These are phyloP conservation scores for Oikopleura albicans DNA, from an alignment of 23 tunicate species.

Conservation along the genomic window DNA sequence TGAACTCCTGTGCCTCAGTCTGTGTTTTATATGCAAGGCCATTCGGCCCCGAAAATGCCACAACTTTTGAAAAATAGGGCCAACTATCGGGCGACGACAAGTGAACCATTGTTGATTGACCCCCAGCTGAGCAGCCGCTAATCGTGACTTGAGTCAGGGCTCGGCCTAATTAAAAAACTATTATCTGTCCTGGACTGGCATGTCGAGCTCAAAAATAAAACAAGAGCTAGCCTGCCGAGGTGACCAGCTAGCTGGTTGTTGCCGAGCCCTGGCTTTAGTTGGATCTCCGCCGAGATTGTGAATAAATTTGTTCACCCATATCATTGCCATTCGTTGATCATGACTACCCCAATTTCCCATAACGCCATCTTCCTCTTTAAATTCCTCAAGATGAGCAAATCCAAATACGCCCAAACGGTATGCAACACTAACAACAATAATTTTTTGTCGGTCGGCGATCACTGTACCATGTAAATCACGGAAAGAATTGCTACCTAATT, in stretches of 20 bases:
- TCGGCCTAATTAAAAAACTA: too few relatives aligned
- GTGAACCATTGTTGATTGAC: not conserved
- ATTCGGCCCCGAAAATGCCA: not conserved
- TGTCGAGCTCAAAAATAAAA: too few relatives aligned
- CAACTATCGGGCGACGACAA: not conserved
- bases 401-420: not conserved
- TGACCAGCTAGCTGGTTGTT: too few relatives aligned
- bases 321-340: not conserved
- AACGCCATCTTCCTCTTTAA: not conserved
- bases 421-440: not conserved
- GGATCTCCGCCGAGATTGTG: not conserved
- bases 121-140: slow-evolving; percentile 11
- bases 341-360: not conserved
- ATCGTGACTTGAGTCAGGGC: not conserved
- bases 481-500: not conserved
- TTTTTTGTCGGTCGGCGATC: not conserved
- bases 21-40: not conserved
- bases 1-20: not conserved
- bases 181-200: too few relatives aligned
- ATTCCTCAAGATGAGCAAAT: not conserved
- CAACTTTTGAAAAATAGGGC: not conserved
- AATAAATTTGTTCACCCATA: slow-evolving; percentile 1
- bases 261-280: too few relatives aligned
- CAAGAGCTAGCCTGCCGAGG: too few relatives aligned
- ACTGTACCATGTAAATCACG: not conserved